Evolutionary conservation across 2,888 invertebrate species (phyloP).

Genomic region (Drosophila acutilabella): DNA sequence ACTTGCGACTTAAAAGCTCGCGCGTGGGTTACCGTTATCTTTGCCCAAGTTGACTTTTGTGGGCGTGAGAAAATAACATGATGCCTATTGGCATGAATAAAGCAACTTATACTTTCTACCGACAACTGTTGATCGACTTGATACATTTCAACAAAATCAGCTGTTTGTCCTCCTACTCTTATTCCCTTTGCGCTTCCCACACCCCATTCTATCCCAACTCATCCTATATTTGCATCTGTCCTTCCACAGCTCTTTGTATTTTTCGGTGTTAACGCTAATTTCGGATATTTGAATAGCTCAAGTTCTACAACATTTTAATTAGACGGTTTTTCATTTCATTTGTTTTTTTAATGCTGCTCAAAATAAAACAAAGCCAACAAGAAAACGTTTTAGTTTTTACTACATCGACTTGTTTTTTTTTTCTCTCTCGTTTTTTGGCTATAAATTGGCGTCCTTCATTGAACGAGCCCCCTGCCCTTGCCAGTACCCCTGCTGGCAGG

Average conservation of each 20-base stretch:
- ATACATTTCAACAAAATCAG: not conserved
- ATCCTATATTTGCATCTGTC: not conserved
- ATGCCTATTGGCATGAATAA: not conserved
- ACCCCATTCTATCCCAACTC: too few species aligned
- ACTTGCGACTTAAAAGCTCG: constrained; percentile 45
- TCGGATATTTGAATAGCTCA: constrained; percentile 57
- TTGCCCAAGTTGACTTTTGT: constrained; percentile 6
- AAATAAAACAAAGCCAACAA: constrained; percentile 41
- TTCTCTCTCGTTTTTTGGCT: constrained; percentile 41
- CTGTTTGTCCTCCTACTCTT: not conserved
- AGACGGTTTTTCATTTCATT: constrained; percentile 55
- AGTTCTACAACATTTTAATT: constrained; percentile 67
- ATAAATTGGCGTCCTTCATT: constrained; percentile 85
- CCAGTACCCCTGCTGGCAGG: not conserved
- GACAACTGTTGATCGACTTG: constrained; percentile 20
- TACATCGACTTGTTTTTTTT: constrained; percentile 34
- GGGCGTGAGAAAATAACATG: constrained; percentile 63
- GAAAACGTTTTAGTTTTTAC: constrained; percentile 50
- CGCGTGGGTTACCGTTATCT: constrained; percentile 56
- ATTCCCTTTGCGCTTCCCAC: too few species aligned
- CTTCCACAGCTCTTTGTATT: not conserved
- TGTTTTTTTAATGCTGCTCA: constrained; percentile 31
- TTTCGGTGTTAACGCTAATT: constrained; percentile 53
- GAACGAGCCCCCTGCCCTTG: constrained; percentile 55
- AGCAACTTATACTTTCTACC: not conserved